A percentile compares a stretch with the other conserved stretches of the same genome.
Evolutionary conservation across 2,888 invertebrate species (phyloP).

Genomic region (Drosophila paucipuncta): DNA sequence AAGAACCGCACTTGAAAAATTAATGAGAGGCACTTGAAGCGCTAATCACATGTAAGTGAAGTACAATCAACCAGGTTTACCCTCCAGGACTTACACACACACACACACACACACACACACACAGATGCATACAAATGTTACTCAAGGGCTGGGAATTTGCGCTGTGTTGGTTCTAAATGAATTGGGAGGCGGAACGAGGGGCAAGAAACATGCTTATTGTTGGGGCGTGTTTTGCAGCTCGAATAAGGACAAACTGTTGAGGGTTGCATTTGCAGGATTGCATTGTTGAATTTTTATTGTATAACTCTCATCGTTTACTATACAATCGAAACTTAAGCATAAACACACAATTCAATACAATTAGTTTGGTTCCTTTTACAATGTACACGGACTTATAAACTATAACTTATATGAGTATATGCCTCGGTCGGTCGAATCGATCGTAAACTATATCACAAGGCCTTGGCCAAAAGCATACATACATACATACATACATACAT

Average conservation of each 20-base stretch:
- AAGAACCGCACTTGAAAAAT: slow-evolving; percentile 70
- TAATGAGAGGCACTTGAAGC: slow-evolving; percentile 74
- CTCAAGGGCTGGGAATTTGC: slow-evolving; percentile 32
- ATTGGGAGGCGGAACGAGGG: slow-evolving; percentile 21
- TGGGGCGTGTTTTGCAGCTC: slow-evolving; percentile 35
- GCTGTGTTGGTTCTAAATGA: slow-evolving; percentile 16
- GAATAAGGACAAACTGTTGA: slow-evolving; percentile 18
- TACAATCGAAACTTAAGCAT: slow-evolving; percentile 62
- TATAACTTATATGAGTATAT: slow-evolving; percentile 26
- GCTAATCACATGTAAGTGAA: slow-evolving; percentile 76
- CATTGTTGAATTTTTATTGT: slow-evolving; percentile 59
- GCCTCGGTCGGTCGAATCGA: slow-evolving; percentile 31
- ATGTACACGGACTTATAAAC: slow-evolving; percentile 25
- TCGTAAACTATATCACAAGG: slow-evolving; percentile 70
- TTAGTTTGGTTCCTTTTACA: slow-evolving; percentile 28
- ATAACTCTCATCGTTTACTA: slow-evolving; percentile 42
- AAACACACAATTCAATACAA: slow-evolving; percentile 36
- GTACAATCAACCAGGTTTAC: slow-evolving; percentile 37
- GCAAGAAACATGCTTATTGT: slow-evolving; percentile 38
- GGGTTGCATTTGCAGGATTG: slow-evolving; percentile 62
- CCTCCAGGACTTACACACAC: slow-evolving; percentile 38
- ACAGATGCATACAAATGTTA: slow-evolving; percentile 9
- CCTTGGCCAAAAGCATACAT: slow-evolving; percentile 29
- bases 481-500: slow-evolving; percentile 6
- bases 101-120: slow-evolving; percentile 5